A percentile compares a stretch with the other conserved stretches of the same genome.
Conservation (phyloP, 2,888 invertebrate species). For the Eustalomyia histrio region DNA sequence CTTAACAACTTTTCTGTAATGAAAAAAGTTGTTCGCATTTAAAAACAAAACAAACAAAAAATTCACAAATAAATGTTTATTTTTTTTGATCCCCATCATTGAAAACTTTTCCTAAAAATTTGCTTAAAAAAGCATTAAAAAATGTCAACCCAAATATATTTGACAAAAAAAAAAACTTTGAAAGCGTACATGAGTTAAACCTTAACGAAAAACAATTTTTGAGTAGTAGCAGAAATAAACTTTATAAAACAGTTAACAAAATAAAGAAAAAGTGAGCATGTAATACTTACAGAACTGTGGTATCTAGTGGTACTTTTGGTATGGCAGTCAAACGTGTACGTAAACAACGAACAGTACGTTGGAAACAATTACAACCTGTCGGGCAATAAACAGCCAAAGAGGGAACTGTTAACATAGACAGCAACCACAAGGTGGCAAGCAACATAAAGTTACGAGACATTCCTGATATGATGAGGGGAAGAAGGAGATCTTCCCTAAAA, state of each 20-base stretch:
- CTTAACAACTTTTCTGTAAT: background rate
- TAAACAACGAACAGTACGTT: slow-evolving; percentile 76
- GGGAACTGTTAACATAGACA: slow-evolving; percentile 52
- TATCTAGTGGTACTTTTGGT: slow-evolving; percentile 75
- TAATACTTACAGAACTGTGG: slow-evolving; percentile 76
- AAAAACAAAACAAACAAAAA: background rate
- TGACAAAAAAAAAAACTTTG: slow-evolving; percentile 6
- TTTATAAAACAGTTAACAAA: slow-evolving; percentile 33
- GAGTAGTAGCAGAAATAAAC: background rate
- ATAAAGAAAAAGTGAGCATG: slow-evolving; percentile 15
- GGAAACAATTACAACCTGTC: slow-evolving; percentile 74
- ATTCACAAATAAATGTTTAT: background rate
- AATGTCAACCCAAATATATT: slow-evolving; percentile 23
- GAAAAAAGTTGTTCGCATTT: background rate
- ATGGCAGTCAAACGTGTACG: slow-evolving; percentile 73
- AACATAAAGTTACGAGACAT: slow-evolving; percentile 49
- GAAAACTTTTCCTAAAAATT: background rate
- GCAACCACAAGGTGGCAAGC: slow-evolving; percentile 53
- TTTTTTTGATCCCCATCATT: background rate
- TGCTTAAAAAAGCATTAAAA: background rate
- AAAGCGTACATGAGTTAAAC: slow-evolving; percentile 45
- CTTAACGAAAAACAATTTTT: slow-evolving; percentile 19
- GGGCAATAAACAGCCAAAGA: slow-evolving; percentile 70
- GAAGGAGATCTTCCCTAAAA: background rate
- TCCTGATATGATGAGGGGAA: slow-evolving; percentile 1